Base-by-base conservation (phyloP, 1,140 invertebrate genomes). In the Belonocnema kinseyi region DNA sequence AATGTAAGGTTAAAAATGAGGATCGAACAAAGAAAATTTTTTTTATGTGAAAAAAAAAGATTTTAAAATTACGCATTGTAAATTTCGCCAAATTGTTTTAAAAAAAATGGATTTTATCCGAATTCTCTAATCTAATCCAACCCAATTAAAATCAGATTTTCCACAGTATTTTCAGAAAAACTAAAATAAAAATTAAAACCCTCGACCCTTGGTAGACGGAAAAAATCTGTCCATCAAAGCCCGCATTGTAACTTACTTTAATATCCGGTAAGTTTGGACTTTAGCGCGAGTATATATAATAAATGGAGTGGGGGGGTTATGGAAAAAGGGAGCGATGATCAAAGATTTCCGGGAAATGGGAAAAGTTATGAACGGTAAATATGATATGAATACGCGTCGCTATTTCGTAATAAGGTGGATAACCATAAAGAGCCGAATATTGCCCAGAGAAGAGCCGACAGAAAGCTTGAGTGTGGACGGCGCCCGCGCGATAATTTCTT, bases 351-450 rank as follows among this genome's bases (percentile, higher is more conserved):
- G 54, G 50, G 50, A 56, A 71, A 56, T 66, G 21, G 54, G 50
- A 83, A 82, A 82, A 79, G 73, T 80, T 82, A 86, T 81, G 85
- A 86, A 81, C 61, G 77, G 79, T 83, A 85, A 66, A 66, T 74
- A 81, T 88, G 87, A 87, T 88, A 87, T 88, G 86, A 86, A 87
- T 87, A 87, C 81, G 83, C 84, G 83, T 82, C 77, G 73, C 75
- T 86, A 85, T 79, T 81, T 82, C 82, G 76, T 83, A 86, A 80
- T 85, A 87, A 87, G n/a, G n/a, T 17, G 53, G n/a, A 72, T 66
- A 58, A 75, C 52, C n/a, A n/a, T 75, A 72, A 70, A 79, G 71
- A 73, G 52, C 26, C 79, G 79, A 77, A 80, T 70, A 76, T 84
- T 61, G 78, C 77, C 71, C 79, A 73, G 72, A 83, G 79, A 77